Percentiles rank a stretch among this genome's conserved stretches.
Conservation (phyloP, 2,888 invertebrate genomes). For the Drosophila leonis region DNA sequence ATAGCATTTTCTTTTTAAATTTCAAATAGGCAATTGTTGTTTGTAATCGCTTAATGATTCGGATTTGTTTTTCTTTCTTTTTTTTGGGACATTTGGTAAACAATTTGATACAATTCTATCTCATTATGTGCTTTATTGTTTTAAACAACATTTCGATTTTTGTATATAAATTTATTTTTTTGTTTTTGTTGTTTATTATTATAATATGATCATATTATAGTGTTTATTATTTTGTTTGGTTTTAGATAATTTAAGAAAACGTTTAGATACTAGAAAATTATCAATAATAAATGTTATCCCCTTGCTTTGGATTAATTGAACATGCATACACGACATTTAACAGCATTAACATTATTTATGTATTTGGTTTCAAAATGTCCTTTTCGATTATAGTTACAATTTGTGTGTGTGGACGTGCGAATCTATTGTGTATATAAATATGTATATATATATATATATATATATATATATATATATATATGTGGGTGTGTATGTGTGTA, state of each 20-base stretch:
- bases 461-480: no score
- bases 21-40: constrained; percentile 46
- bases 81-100: constrained; percentile 27
- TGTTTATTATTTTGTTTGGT: constrained; percentile 13
- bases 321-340: constrained; percentile 48
- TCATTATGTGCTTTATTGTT: constrained; percentile 22
- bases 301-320: constrained; percentile 35
- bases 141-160: constrained; percentile 33
- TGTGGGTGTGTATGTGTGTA: no score
- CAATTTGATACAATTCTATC: constrained; percentile 30
- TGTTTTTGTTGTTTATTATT: constrained; percentile 24
- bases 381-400: neutral
- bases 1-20: constrained; percentile 45
- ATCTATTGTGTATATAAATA: neutral
- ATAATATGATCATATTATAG: constrained; percentile 34
- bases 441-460: no score
- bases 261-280: constrained; percentile 47
- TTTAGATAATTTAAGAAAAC: constrained; percentile 52
- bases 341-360: constrained; percentile 1
- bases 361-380: neutral
- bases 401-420: neutral
- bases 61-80: neutral
- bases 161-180: constrained; percentile 27
- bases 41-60: constrained; percentile 10
- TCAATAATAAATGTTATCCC: constrained; percentile 26